Conservation (phyloP, 2,113 vertebrate genomes). For the Catharus fuscescens region DNA sequence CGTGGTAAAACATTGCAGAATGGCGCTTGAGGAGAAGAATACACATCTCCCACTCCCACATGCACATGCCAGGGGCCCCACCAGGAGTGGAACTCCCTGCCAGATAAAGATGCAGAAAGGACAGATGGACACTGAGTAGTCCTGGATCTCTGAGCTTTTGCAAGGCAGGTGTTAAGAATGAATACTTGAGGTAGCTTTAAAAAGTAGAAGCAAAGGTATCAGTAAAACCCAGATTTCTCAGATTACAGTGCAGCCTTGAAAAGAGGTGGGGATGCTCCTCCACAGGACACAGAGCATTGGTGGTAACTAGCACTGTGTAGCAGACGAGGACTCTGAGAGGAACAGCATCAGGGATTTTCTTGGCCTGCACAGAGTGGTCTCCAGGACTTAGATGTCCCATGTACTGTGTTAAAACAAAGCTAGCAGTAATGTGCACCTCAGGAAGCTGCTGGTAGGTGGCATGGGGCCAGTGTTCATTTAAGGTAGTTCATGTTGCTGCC, state of each 20-base stretch:
- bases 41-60: background rate
- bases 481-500: background rate
- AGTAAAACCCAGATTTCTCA: background rate
- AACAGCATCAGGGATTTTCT: background rate
- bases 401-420: background rate
- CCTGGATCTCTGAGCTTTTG: background rate
- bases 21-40: background rate
- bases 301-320: background rate
- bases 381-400: background rate
- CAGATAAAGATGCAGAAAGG: background rate
- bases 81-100: background rate
- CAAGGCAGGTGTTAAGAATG: background rate
- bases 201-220: background rate
- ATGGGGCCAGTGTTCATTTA: background rate
- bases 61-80: accelerated
- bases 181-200: background rate
- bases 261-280: background rate
- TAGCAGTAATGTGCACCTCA: background rate
- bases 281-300: accelerated
- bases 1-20: accelerated
- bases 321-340: background rate
- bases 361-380: background rate
- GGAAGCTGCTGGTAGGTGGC: background rate
- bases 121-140: background rate
- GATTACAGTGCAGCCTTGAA: accelerated